phyloP scores from a whole-genome alignment of 2,797 vertebrate genomes.

The Pampus argenteus region DNA sequence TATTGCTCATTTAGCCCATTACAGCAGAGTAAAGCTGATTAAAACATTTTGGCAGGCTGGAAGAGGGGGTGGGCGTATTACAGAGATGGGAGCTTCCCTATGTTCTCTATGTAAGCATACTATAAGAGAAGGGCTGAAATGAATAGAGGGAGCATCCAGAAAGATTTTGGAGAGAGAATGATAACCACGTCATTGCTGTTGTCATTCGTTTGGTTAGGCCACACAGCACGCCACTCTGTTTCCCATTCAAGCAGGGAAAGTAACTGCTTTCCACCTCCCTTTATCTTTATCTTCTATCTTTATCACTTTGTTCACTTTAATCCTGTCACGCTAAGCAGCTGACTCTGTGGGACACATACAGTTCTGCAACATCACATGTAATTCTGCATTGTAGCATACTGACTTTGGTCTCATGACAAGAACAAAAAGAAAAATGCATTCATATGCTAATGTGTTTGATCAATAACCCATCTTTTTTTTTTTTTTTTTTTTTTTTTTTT shows the following conservation, averaged over 20 bases:
- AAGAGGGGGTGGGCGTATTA: conserved; percentile 13
- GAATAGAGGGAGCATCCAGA: conserved; percentile 12
- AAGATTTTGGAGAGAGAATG: background rate
- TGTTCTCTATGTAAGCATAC: background rate
- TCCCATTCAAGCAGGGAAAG: conserved; percentile 13
- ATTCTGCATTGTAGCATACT: background rate
- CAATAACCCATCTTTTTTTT: conserved; percentile 12
- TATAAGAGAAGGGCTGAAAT: background rate
- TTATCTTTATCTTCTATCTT: background rate
- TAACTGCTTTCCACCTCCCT: conserved; percentile 1
- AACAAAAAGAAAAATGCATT: background rate
- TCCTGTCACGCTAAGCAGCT: background rate
- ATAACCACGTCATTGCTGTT: conserved; percentile 25
- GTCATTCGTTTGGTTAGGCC: conserved; percentile 14
- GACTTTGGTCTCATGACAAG: background rate
- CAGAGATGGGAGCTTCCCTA: background rate
- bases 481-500: conserved; percentile 10
- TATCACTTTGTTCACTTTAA: conserved; percentile 1
- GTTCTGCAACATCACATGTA: background rate
- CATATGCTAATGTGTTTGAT: conserved; percentile 6
- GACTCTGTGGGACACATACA: background rate
- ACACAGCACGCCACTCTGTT: conserved; percentile 27
- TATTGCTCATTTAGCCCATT: conserved; percentile 67
- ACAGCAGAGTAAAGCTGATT: conserved; percentile 69
- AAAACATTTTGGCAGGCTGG: conserved; percentile 49